A percentile compares a stretch with the other conserved stretches of the same genome.
phyloP scores from a whole-genome alignment of 2,888 invertebrate genomes.

The Cantharis lateralis region DNA sequence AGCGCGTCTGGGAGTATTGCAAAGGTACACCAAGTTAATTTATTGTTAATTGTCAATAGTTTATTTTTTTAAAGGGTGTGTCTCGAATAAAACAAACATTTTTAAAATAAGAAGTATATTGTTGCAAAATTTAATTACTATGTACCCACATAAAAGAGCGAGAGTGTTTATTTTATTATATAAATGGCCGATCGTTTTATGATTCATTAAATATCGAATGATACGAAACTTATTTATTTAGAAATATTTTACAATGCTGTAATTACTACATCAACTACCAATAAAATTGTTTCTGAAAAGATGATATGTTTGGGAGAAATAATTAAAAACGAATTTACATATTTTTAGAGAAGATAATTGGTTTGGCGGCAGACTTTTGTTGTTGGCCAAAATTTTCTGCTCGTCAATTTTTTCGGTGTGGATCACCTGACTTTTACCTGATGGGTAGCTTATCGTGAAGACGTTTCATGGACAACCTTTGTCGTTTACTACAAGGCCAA shows the following conservation, averaged over 20 bases:
- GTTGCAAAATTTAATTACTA: not conserved
- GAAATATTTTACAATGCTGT: not conserved
- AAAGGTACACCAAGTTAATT: not conserved
- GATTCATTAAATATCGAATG: not conserved
- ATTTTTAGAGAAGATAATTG: too few species aligned
- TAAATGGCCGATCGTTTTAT: not conserved
- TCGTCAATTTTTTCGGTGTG: not conserved
- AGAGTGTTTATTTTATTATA: not conserved
- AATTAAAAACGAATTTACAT: not conserved
- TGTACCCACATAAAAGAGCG: not conserved
- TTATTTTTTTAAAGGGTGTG: not conserved
- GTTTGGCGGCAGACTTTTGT: not conserved
- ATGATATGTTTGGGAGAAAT: too few species aligned
- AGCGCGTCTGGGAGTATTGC: not conserved
- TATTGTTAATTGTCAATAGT: not conserved
- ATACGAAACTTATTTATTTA: not conserved
- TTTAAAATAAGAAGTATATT: not conserved
- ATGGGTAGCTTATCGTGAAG: conserved; percentile 14
- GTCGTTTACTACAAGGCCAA: conserved; percentile 12
- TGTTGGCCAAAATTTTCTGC: not conserved
- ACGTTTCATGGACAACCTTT: conserved; percentile 25
- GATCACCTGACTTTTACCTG: not conserved
- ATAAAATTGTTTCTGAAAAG: not conserved
- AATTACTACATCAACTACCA: not conserved
- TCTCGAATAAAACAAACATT: not conserved